Conservation (phyloP, 2,888 invertebrate species). For the Vandiemenella viatica region DNA sequence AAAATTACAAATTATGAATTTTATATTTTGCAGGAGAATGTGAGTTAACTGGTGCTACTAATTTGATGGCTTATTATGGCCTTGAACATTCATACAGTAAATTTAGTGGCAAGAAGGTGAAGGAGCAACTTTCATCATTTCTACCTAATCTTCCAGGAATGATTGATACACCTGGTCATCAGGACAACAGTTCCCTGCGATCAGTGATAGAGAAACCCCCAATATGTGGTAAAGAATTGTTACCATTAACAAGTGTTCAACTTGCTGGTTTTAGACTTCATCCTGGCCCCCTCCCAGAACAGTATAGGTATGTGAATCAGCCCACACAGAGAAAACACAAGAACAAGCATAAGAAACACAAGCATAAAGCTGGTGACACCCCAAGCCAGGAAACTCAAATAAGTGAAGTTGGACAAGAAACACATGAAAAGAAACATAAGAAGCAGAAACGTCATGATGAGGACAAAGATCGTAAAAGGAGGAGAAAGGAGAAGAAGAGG, state of each 20-base stretch:
- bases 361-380: slow-evolving; percentile 74
- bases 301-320: slow-evolving; percentile 83
- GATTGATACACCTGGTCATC: slow-evolving; percentile 74
- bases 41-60: slow-evolving; percentile 88
- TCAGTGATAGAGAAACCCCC: slow-evolving; percentile 93
- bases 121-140: slow-evolving; percentile 89
- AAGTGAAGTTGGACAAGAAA: slow-evolving; percentile 42
- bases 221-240: slow-evolving; percentile 78
- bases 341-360: slow-evolving; percentile 89
- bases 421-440: slow-evolving; percentile 89
- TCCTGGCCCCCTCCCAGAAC: slow-evolving; percentile 90
- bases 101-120: slow-evolving; percentile 90
- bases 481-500: slow-evolving; percentile 89
- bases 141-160: slow-evolving; percentile 89
- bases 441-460: slow-evolving; percentile 88
- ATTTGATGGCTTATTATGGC: slow-evolving; percentile 92
- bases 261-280: slow-evolving; percentile 87
- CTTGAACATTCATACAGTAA: slow-evolving; percentile 95
- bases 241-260: slow-evolving; percentile 73
- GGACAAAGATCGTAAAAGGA: slow-evolving; percentile 81
- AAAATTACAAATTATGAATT: no score
- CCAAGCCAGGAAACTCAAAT: slow-evolving; percentile 59
- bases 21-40: slow-evolving; percentile 71
- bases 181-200: slow-evolving; percentile 68
- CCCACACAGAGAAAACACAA: slow-evolving; percentile 86